Percentiles rank a stretch among this genome's conserved stretches.
Evolutionary conservation across 2,113 vertebrate genomes (phyloP).

Genomic region (Halichoerus grypus): DNA sequence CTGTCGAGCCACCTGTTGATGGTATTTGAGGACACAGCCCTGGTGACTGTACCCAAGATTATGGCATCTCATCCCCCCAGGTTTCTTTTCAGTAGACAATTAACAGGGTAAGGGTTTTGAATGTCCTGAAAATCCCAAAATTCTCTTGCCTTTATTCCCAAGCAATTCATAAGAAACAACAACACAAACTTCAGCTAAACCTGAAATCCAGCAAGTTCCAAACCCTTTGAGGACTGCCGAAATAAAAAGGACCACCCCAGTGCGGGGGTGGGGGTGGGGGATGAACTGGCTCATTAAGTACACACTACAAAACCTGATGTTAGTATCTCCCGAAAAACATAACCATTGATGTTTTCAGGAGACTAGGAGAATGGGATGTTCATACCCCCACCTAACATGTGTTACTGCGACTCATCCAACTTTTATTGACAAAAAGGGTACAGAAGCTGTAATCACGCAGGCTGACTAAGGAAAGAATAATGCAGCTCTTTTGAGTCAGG

Average conservation of each 20-base stretch:
- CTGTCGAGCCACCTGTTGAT: not conserved
- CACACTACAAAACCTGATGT: not conserved
- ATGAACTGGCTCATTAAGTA: not conserved
- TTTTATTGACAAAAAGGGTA: slow-evolving; percentile 76
- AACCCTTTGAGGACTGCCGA: not conserved
- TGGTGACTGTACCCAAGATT: not conserved
- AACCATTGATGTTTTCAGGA: slow-evolving; percentile 27
- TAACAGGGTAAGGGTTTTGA: not conserved
- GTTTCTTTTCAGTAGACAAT: slow-evolving; percentile 26
- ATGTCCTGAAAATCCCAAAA: not conserved
- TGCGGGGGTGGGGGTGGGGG: not conserved
- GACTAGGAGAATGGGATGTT: slow-evolving; percentile 10
- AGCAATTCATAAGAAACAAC: not conserved
- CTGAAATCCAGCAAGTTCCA: slow-evolving; percentile 26
- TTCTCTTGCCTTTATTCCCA: not conserved
- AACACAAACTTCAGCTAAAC: not conserved
- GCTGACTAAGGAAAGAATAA: slow-evolving; percentile 70
- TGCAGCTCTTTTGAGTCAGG: slow-evolving; percentile 51
- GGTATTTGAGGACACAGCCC: not conserved
- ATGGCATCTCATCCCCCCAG: not conserved
- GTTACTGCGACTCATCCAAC: slow-evolving; percentile 54
- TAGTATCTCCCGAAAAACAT: slow-evolving; percentile 5
- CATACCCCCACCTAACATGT: not conserved
- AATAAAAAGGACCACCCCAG: not conserved
- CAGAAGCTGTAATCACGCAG: slow-evolving; percentile 73